These are phyloP conservation scores for Mus spicilegus DNA, from an alignment of 2,113 vertebrate genomes.

Conservation along the genomic window DNA sequence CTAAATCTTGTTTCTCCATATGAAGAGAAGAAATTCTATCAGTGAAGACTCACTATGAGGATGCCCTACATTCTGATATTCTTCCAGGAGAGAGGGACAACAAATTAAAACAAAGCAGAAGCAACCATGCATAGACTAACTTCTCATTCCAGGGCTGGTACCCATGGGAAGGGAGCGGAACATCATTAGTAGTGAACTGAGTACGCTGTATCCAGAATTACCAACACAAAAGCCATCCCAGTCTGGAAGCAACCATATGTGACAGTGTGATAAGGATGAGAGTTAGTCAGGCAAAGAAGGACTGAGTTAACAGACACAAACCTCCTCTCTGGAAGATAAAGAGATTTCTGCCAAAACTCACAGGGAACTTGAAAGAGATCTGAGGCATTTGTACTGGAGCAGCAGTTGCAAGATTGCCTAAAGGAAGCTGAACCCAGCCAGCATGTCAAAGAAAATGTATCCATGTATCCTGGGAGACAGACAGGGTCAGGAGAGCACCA, in stretches of 20 bases:
- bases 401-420: neutral
- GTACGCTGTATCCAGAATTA: neutral
- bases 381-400: neutral
- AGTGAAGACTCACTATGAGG: neutral
- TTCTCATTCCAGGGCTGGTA: neutral
- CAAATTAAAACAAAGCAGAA: neutral
- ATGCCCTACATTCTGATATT: neutral
- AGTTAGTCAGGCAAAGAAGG: neutral
- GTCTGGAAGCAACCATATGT: neutral
- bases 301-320: neutral
- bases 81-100: neutral
- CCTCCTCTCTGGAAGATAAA: neutral
- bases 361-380: neutral
- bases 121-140: rapidly evolving
- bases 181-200: neutral
- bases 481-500: rapidly evolving
- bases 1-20: neutral
- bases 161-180: rapidly evolving
- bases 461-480: neutral
- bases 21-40: neutral
- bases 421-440: neutral
- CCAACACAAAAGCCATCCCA: neutral
- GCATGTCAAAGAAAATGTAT: neutral
- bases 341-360: neutral
- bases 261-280: neutral